Evolutionary conservation across 2,113 vertebrate species (phyloP), one percentile per base, ranked within the genome.

Genomic region (Cavia aperea): DNA sequence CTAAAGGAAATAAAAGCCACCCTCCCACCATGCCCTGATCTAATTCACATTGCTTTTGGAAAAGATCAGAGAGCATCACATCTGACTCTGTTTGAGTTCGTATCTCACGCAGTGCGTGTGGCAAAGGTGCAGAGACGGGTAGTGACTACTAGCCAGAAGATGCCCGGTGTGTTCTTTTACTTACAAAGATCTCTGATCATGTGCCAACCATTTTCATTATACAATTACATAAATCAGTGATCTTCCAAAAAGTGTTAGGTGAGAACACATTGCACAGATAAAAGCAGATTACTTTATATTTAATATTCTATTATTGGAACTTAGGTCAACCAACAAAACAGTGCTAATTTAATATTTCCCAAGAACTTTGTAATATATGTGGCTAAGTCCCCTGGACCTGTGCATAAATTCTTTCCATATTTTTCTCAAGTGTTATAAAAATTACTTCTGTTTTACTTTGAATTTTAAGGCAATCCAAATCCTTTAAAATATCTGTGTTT

Each of bases 261-360:
- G 31, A 95, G 81, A 89, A 95, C 36, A 78, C 29, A 51, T 1
- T 54, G 16, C 65, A 92, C 31, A 89, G 60, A 91, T 54, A 85
- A 93, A 93, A 81, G 31, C 60, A 79, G 90, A 86, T 73, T 29
- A 82, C 93, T 93, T 96, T 81, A 91, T 78, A 81, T 56, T 72
- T 90, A 81, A 81, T 79, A 70, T 82, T 91, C 33, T 83, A 75
- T 36, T 66, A 70, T 91, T 15, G 3, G 82, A 92, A 68, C 60
- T 94, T 63, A 63, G 65, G 73, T 29, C 72, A 95, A 70, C 15
- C 62, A 92, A 56, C 36, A 93, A 92, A 87, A 86, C 11, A 10
- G 84, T 73, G 29, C 23, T 46, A 79, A 94, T 75, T 91, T 31
- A 51, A 16, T 82, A 39, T 78, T 89, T 81, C 60, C 39, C 73